Evolutionary conservation across 2,797 vertebrate genomes (phyloP), one percentile per base, ranked within the genome.

Genomic region (Sebastes steindachneri): DNA sequence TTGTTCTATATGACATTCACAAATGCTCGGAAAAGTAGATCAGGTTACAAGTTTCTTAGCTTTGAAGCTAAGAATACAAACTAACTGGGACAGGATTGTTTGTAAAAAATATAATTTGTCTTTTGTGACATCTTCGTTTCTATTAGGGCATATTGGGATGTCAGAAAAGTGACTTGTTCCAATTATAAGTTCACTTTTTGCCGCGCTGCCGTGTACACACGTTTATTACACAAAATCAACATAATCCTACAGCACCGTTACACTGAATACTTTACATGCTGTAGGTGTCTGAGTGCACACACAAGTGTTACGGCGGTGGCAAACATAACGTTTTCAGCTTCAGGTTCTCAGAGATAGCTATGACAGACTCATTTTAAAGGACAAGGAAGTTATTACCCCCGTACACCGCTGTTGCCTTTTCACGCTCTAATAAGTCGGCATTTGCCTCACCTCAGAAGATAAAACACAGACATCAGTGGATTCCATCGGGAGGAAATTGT

Each of bases 361-460:
- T 92, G 93, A 95, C 91, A 94, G 91, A 78, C 88, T 93, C 81
- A 93, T 94, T 95, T 95, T 79, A 87, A 80, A 93, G 91, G 91
- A 95, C 89, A 93, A 87, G 89, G 73, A 91, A 86, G 87, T 93
- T 94, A 94, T 96, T 95, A 95, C 85, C 87, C 76, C 70, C 55
- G 70, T 88, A 84, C 77, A 69, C 78, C 55, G 78, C 86, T 81
- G 85, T 92, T 91, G 88, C 88, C 85, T 94, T 91, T 94, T 93
- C 87, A 93, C 63, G 91, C 92, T 95, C 92, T 90, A 93, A 91
- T 92, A 94, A 93, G 72, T 92, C 80, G 12, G 74, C 86, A 87
- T 93, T 91, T 92, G 82, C 88, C 74, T 87, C 87, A 84, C 80
- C 88, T 83, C 86, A 41, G 73, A 92, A 89, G 87, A 95, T 90